These are phyloP conservation scores for Tinea semifulvella DNA, from an alignment of 2,888 invertebrate species.

Conservation along the genomic window DNA sequence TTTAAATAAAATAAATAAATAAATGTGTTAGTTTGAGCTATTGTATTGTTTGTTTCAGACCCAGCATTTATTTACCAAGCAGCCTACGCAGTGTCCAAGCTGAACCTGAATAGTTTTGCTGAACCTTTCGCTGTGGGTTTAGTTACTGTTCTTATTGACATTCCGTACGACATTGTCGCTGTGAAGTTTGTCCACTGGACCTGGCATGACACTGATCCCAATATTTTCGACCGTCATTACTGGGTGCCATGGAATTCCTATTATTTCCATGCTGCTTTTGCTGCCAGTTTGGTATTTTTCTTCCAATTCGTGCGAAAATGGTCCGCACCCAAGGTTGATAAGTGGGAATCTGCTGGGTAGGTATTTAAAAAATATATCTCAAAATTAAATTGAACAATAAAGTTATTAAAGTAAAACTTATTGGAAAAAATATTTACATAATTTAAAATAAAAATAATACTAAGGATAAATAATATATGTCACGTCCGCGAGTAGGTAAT, in stretches of 20 bases:
- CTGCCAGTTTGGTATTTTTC: slow-evolving; percentile 75
- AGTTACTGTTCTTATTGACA: slow-evolving; percentile 74
- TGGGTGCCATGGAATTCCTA: slow-evolving; percentile 88
- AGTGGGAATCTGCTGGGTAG: slow-evolving; percentile 68
- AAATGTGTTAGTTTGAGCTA: too few species aligned
- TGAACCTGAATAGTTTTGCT: slow-evolving; percentile 65
- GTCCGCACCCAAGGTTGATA: slow-evolving; percentile 58
- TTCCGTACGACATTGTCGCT: slow-evolving; percentile 82
- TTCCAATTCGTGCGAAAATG: slow-evolving; percentile 68
- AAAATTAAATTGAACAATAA: too few species aligned
- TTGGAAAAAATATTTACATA: too few species aligned
- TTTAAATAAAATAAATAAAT: too few species aligned
- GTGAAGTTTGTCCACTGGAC: slow-evolving; percentile 85
- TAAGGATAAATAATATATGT: too few species aligned
- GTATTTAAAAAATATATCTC: slow-evolving; percentile 20
- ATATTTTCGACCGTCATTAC: slow-evolving; percentile 76
- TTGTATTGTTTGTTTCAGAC: slow-evolving; percentile 52
- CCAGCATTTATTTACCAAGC: slow-evolving; percentile 70
- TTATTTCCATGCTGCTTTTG: slow-evolving; percentile 81
- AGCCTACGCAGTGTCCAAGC: slow-evolving; percentile 61
- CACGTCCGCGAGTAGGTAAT: too few species aligned
- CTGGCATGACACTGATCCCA: slow-evolving; percentile 82
- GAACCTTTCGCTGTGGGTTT: slow-evolving; percentile 76
- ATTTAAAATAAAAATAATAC: too few species aligned
- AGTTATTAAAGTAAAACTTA: too few species aligned